Conservation (phyloP, 1,140 invertebrate genomes). For the Dreissena polymorpha region DNA sequence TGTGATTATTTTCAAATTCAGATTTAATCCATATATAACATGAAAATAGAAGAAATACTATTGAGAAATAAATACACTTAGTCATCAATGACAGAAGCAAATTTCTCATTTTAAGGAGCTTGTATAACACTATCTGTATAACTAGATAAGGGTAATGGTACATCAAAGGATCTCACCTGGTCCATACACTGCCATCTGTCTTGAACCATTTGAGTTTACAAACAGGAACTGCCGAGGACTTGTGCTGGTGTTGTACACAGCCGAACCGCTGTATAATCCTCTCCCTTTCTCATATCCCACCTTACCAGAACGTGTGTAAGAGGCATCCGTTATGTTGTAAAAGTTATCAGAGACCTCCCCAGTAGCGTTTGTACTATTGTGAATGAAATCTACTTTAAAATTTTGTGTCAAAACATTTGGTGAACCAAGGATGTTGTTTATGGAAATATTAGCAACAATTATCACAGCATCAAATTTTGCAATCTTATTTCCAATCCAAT, state of each 20-base stretch:
- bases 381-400: constrained; percentile 26
- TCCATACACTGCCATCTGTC: constrained; percentile 60
- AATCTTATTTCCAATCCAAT: constrained; percentile 55
- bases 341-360: constrained; percentile 54
- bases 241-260: constrained; percentile 20
- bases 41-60: background rate
- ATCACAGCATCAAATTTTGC: constrained; percentile 54
- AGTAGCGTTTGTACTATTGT: constrained; percentile 31
- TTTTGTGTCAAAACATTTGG: constrained; percentile 24
- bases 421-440: background rate
- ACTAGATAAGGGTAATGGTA: too few species aligned
- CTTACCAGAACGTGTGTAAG: constrained; percentile 55
- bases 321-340: constrained; percentile 29
- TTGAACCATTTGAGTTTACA: constrained; percentile 43
- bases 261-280: constrained; percentile 59
- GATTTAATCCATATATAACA: background rate
- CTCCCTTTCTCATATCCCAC: constrained; percentile 63
- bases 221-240: constrained; percentile 38
- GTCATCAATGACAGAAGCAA: too few species aligned
- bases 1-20: background rate
- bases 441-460: constrained; percentile 46
- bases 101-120: too few species aligned
- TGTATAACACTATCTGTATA: too few species aligned
- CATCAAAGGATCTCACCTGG: constrained; percentile 47
- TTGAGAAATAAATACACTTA: background rate